phyloP scores from a whole-genome alignment of 2,113 vertebrate species.

The Odontophorus gujanensis region DNA sequence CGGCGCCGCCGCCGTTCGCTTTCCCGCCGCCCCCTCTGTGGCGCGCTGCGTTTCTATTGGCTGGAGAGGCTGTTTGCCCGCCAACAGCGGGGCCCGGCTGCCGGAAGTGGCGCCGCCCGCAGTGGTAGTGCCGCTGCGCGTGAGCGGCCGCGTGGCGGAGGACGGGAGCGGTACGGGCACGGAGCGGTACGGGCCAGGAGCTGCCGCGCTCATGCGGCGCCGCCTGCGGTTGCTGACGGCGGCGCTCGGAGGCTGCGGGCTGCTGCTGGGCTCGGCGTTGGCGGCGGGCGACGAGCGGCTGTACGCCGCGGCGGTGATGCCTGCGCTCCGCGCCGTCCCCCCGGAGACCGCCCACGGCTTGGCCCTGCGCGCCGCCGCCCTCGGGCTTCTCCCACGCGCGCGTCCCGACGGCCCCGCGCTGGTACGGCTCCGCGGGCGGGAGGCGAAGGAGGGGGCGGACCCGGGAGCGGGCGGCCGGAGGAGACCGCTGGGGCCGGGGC shows the following conservation, averaged over 20 bases:
- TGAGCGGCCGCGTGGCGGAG: neutral
- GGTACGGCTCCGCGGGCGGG: neutral
- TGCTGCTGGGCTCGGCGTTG: constrained; percentile 7
- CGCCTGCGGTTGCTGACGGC: neutral
- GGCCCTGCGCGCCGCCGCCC: constrained; percentile 10
- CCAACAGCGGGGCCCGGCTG: fast-evolving
- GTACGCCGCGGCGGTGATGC: neutral
- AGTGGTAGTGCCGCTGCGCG: neutral
- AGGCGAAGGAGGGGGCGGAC: too few species aligned
- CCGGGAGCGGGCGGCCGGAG: neutral
- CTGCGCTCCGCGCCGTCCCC: neutral
- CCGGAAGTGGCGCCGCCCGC: fast-evolving
- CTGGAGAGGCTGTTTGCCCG: fast-evolving
- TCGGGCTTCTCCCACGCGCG: neutral
- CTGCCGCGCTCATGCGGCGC: neutral
- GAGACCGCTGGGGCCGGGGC: neutral
- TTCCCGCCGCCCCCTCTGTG: fast-evolving
- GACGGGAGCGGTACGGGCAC: fast-evolving
- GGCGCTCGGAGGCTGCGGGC: neutral
- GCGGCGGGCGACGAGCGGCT: neutral
- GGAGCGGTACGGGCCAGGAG: fast-evolving
- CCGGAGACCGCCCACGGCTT: constrained; percentile 22
- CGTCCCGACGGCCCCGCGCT: neutral
- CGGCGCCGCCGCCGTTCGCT: neutral
- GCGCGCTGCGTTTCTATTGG: neutral